Conservation (phyloP, 2,113 vertebrate genomes). For the Cichladusa arquata region DNA sequence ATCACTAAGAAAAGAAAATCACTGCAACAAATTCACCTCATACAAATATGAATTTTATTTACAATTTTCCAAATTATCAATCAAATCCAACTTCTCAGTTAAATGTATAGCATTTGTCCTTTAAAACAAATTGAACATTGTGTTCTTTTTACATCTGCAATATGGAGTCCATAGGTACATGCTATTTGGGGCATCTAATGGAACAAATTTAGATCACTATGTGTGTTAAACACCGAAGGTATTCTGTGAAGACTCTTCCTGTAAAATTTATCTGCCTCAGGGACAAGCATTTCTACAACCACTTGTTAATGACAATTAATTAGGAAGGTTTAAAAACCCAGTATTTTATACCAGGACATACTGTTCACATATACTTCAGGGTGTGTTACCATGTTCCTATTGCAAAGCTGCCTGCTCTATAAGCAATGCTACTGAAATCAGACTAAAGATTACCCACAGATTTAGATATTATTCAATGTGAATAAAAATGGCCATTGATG, state of each 20-base stretch:
- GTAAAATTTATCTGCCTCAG: background rate
- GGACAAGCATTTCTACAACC: background rate
- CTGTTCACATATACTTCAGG: constrained; percentile 2
- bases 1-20: background rate
- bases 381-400: constrained; percentile 26
- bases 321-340: constrained; percentile 57
- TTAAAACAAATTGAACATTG: constrained; percentile 41
- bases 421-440: constrained; percentile 52
- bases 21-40: constrained; percentile 44
- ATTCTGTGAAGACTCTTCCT: background rate
- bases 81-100: constrained; percentile 48
- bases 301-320: background rate
- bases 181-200: constrained; percentile 22
- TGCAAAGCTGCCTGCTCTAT: constrained; percentile 36
- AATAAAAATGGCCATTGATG: constrained; percentile 66
- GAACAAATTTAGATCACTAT: background rate
- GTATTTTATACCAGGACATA: constrained; percentile 60
- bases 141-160: constrained; percentile 50
- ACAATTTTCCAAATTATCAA: constrained; percentile 53
- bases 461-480: constrained; percentile 67
- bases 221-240: background rate
- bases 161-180: constrained; percentile 52
- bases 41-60: constrained; percentile 70
- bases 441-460: constrained; percentile 47
- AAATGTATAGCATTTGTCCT: constrained; percentile 40